These are phyloP conservation scores for Eulithis prunata DNA, from an alignment of 2,888 invertebrate species.

Conservation along the genomic window DNA sequence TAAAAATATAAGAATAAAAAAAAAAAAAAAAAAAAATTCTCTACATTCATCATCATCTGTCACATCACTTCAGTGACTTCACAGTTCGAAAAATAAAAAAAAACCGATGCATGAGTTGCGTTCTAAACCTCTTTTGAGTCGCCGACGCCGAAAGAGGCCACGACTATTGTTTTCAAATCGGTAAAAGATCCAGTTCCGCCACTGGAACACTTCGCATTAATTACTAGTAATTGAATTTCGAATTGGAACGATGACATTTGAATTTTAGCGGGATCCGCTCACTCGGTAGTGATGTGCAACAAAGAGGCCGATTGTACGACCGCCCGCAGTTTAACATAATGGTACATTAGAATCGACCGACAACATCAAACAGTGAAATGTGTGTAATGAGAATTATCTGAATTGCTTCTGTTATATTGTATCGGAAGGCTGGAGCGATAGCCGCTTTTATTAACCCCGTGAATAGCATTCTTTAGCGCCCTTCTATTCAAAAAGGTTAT, in stretches of 20 bases:
- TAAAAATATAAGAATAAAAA: too few relatives aligned
- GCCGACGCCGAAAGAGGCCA: slow-evolving; percentile 48
- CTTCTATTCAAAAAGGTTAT: slow-evolving; percentile 75
- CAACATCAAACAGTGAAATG: slow-evolving; percentile 78
- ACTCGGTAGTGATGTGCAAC: slow-evolving; percentile 78
- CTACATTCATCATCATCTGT: slow-evolving; percentile 51
- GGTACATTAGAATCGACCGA: slow-evolving; percentile 73
- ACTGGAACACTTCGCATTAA: slow-evolving; percentile 81
- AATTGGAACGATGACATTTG: slow-evolving; percentile 87
- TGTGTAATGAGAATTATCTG: slow-evolving; percentile 84
- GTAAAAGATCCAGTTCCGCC: slow-evolving; percentile 74
- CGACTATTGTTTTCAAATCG: slow-evolving; percentile 76
- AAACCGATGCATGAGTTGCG: slow-evolving; percentile 62
- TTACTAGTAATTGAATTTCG: slow-evolving; percentile 87
- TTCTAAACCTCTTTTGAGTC: slow-evolving; percentile 63
- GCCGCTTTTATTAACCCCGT: slow-evolving; percentile 66
- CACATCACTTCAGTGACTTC: slow-evolving; percentile 46
- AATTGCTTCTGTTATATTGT: slow-evolving; percentile 80
- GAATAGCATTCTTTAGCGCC: slow-evolving; percentile 76
- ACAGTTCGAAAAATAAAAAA: slow-evolving; percentile 50
- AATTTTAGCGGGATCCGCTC: slow-evolving; percentile 80
- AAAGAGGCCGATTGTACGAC: slow-evolving; percentile 75
- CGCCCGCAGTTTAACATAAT: slow-evolving; percentile 78
- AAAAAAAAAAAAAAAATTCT: too few relatives aligned
- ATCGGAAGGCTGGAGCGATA: slow-evolving; percentile 72